Percentiles rank a stretch among this genome's conserved stretches.
phyloP scores from a whole-genome alignment of 2,888 invertebrate species.

The Synergus itoensis region DNA sequence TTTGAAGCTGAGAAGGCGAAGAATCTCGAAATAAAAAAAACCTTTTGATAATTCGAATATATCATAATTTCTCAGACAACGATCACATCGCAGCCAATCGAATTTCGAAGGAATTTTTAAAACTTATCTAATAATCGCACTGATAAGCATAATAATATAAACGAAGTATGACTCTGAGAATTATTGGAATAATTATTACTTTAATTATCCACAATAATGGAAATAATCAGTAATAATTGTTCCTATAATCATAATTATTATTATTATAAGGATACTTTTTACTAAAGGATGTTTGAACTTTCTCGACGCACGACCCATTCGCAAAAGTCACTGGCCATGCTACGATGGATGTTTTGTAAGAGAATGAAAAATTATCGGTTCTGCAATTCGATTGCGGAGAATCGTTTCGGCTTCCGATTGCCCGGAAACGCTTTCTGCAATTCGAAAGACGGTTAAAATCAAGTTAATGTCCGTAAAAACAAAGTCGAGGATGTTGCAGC shows the following conservation, averaged over 20 bases:
- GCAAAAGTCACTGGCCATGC: slow-evolving; percentile 70
- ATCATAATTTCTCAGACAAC: slow-evolving; percentile 47
- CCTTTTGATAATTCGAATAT: slow-evolving; percentile 51
- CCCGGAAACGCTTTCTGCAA: background rate
- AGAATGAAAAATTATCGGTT: slow-evolving; percentile 69
- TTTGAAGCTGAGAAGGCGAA: slow-evolving; percentile 35
- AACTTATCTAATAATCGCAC: slow-evolving; percentile 51
- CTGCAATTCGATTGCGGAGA: slow-evolving; percentile 57
- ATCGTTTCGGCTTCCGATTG: slow-evolving; percentile 41
- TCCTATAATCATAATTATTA: slow-evolving; percentile 35
- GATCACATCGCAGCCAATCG: slow-evolving; percentile 35
- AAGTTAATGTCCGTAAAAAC: slow-evolving; percentile 38
- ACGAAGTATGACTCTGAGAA: background rate
- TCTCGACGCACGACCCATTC: slow-evolving; percentile 69
- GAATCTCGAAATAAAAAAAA: slow-evolving; percentile 42
- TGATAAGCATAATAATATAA: slow-evolving; percentile 48
- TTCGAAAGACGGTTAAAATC: slow-evolving; percentile 45
- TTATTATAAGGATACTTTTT: slow-evolving; percentile 23
- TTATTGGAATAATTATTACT: background rate
- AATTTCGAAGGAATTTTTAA: slow-evolving; percentile 38
- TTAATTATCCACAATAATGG: slow-evolving; percentile 32
- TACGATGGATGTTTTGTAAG: slow-evolving; percentile 76
- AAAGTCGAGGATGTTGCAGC: slow-evolving; percentile 53
- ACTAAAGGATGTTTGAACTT: slow-evolving; percentile 46
- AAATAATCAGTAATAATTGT: slow-evolving; percentile 47